phyloP scores from a whole-genome alignment of 2,797 vertebrate species.

The Phalanger gymnotis region DNA sequence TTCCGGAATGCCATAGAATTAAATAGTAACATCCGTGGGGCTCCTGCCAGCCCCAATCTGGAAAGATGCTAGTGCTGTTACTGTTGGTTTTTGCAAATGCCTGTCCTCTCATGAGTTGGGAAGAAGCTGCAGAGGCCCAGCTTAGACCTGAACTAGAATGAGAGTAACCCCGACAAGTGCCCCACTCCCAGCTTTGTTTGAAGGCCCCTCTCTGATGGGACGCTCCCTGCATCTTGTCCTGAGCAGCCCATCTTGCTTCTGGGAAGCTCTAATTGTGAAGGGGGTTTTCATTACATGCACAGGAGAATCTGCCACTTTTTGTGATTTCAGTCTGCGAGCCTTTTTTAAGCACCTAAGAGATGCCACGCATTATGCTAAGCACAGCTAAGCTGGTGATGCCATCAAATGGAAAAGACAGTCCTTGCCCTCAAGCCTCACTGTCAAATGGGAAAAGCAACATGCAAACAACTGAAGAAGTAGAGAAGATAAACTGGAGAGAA shows the following conservation, averaged over 20 bases:
- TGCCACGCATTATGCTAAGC: not conserved
- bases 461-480: not conserved
- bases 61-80: constrained; percentile 33
- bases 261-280: not conserved
- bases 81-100: not conserved
- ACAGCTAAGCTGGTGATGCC: too few species aligned
- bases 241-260: not conserved
- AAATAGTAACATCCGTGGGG: constrained; percentile 7
- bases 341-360: not conserved
- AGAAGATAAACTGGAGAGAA: not conserved
- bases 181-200: not conserved
- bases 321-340: not conserved
- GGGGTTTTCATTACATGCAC: not conserved
- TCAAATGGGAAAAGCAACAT: too few species aligned
- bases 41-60: not conserved
- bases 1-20: constrained; percentile 24
- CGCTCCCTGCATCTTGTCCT: not conserved
- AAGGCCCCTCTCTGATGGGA: not conserved
- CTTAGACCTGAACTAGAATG: not conserved
- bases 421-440: not conserved
- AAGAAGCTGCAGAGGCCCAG: not conserved
- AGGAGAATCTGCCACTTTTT: not conserved
- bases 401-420: not conserved
- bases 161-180: not conserved
- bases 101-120: not conserved